Conservation (phyloP, 2,797 vertebrate genomes). For the Diceros bicornis region DNA sequence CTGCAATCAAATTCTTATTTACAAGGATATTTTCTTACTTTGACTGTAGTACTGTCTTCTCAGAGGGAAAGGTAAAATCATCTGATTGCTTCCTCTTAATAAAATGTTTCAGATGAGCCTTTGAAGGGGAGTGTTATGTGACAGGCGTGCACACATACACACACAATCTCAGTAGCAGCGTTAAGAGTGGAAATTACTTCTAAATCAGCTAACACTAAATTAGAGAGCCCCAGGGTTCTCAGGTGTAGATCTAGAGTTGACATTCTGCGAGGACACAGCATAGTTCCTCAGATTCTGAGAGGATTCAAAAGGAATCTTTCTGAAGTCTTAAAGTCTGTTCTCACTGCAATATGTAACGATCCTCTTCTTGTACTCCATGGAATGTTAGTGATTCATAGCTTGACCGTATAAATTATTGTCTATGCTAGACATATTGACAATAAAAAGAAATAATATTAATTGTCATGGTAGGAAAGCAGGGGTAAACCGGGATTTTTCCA, state of each 20-base stretch:
- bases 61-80: background rate
- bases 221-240: background rate
- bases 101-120: constrained; percentile 22
- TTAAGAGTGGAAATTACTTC: background rate
- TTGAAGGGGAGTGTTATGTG: background rate
- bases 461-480: background rate
- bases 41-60: constrained; percentile 1
- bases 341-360: background rate
- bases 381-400: background rate
- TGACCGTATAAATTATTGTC: background rate
- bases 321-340: background rate
- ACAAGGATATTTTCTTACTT: background rate
- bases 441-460: background rate
- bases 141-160: background rate
- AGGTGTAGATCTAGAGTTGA: background rate
- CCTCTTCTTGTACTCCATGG: background rate
- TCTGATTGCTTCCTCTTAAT: background rate
- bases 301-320: background rate
- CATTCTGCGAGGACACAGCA: background rate
- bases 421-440: background rate
- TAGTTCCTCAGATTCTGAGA: background rate
- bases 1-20: constrained; percentile 22
- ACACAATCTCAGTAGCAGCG: background rate
- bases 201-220: background rate
- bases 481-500: background rate